phyloP scores from a whole-genome alignment of 30 jellyfish, hydroid and myxozoan species.

The Cassiopea andromeda region DNA sequence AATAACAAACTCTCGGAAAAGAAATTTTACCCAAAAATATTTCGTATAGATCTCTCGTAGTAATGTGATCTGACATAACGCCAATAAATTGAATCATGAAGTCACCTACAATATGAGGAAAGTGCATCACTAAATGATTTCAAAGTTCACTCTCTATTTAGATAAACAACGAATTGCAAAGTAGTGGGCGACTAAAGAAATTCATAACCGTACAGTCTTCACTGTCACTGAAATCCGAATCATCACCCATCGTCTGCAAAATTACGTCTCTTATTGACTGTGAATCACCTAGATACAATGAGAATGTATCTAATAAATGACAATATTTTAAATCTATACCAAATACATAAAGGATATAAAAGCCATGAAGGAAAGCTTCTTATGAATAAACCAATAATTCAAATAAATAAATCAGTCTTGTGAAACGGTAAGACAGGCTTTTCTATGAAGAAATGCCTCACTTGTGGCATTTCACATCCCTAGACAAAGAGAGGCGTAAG shows the following conservation, averaged over 20 bases:
- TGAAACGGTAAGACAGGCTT: no score
- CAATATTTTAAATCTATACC: neutral
- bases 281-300: neutral
- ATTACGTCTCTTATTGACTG: neutral
- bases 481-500: no score
- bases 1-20: neutral
- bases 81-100: slow-evolving; percentile 53
- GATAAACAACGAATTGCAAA: neutral
- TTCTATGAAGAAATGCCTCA: no score
- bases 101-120: slow-evolving; percentile 55
- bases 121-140: neutral
- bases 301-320: neutral
- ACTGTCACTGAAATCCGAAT: neutral
- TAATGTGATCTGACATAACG: slow-evolving; percentile 54
- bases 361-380: neutral
- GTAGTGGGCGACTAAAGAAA: neutral
- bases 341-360: no score
- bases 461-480: no score
- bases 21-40: slow-evolving; percentile 62
- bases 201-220: neutral
- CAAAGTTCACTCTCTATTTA: neutral
- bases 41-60: slow-evolving; percentile 59
- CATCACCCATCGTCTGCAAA: neutral
- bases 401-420: no score
- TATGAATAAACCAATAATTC: no score